Evolutionary conservation across 2,797 vertebrate genomes (phyloP), one percentile per base, ranked within the genome.

Genomic region (Anabas testudineus): DNA sequence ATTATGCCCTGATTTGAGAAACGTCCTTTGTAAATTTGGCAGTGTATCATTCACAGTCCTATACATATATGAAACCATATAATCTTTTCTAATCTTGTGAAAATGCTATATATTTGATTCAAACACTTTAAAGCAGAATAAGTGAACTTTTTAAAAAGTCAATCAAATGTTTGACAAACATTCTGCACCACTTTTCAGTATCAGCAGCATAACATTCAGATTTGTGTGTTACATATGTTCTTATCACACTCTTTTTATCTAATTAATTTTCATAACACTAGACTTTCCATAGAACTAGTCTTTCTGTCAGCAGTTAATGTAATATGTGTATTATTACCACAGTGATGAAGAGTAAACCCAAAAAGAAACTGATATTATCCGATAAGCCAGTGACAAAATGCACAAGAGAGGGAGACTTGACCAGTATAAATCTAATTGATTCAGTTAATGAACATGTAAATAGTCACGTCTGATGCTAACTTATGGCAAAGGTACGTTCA

Each of bases 1-100:
- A 47, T 76, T 49, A 67, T 0, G 7, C 42, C 32, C 39, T 24
- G 18, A 41, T 64, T 51, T 47, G 10, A 73, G 24, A 51, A 43
- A 59, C 26, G 51, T 48, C 49, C 12, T 81, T 72, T 32, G 49
- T 55, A 55, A 57, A 28, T 18, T 26, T 48, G 30, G 9, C 51
- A 5, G 21, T 12, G 37, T 14, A 39, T 69, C 26, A 46, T 36
- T n/a, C 37, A 6, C 5, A 19, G 26, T 51, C n/a, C n/a, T 12
- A 30, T 22, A 21, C 4, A 56, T 41, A 52, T 18, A 18, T 26
- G 1, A 32, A 53, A 26, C 18, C 52, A 24, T 45, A 22, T 24
- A 16, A 16, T 9, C 2, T 5, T 10, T 34, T n/a, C 42, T 19
- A 9, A 42, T 42, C 12, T 19, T 19, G 28, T 22, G 21, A n/a